These are phyloP conservation scores for Nyctereutes procyonoides DNA, from an alignment of 2,113 vertebrate genomes.

Conservation along the genomic window DNA sequence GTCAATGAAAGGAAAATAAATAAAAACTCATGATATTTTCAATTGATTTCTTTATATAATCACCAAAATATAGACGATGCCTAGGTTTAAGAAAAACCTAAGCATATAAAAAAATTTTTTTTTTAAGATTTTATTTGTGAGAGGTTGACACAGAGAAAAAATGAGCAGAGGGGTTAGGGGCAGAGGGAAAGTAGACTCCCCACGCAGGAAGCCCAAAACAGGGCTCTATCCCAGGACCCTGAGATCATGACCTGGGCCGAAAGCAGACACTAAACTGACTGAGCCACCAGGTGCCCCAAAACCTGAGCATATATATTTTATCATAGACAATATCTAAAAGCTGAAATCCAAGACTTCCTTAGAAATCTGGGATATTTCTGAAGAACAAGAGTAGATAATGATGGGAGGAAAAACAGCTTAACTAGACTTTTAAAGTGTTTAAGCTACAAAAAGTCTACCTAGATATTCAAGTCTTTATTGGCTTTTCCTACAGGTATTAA, in stretches of 20 bases:
- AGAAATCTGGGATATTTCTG: neutral
- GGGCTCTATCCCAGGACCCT: neutral
- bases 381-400: neutral
- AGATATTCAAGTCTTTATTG: neutral
- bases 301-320: neutral
- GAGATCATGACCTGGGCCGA: neutral
- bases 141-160: neutral
- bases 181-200: neutral
- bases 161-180: neutral
- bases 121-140: neutral
- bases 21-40: neutral
- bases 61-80: neutral
- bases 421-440: neutral
- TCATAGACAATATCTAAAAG: neutral
- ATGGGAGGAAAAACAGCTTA: neutral
- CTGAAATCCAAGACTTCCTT: neutral
- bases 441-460: neutral
- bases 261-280: neutral
- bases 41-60: neutral
- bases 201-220: neutral
- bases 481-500: neutral
- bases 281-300: neutral
- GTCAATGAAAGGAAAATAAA: neutral
- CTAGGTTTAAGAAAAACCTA: neutral
- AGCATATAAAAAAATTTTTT: neutral